Base-by-base conservation (phyloP, 2,888 invertebrate genomes). In the Cheilosia variabilis region DNA sequence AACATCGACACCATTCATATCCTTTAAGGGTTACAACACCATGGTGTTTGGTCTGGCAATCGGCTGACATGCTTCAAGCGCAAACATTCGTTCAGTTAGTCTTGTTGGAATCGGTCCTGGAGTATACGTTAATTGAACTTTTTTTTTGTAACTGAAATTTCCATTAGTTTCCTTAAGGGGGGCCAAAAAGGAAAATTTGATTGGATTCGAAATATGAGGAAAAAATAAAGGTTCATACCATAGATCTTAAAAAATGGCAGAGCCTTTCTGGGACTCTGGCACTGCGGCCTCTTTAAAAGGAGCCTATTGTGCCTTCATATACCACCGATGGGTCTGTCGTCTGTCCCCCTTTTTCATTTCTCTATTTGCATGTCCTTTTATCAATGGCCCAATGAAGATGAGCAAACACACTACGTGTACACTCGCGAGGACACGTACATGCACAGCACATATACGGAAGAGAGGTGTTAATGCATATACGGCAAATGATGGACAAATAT, bases 361-460 rank as follows among this genome's bases (percentile, higher is more conserved):
- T 22, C 45, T 57, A 68, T 68, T 66, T 66, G 53, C 53, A 45
- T 55, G 55, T 27, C 55, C 68, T 45, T 55, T 55, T 31, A 45
- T 27, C 43, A 68, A 55, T 68, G 55, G 55, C 17, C 17, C 68
- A 55, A 55, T 68, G 55, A 55, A 68, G 45, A 55, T 45, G 55
- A 45, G 45, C 55, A 68, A 57, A 68, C 68, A 68, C 13, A 37
- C 37, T 13, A 19, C 10, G 43, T 31, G 47, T 9, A 13, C 1
- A 17, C 13, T 27, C 10, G 13, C 37, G 13, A 6, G 17, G 17
- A 15, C 24, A 52, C 24, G 13, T 53, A 53, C 13, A 4, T 37
- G 37, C 37, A 37, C 13, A 37, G 37, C 37, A 41, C n/a, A n/a
- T 55, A 43, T 17, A 53, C 41, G 43, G 66, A 66, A 66, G 53